phyloP scores from a whole-genome alignment of 2,113 vertebrate genomes.

The Phyllostomus discolor region DNA sequence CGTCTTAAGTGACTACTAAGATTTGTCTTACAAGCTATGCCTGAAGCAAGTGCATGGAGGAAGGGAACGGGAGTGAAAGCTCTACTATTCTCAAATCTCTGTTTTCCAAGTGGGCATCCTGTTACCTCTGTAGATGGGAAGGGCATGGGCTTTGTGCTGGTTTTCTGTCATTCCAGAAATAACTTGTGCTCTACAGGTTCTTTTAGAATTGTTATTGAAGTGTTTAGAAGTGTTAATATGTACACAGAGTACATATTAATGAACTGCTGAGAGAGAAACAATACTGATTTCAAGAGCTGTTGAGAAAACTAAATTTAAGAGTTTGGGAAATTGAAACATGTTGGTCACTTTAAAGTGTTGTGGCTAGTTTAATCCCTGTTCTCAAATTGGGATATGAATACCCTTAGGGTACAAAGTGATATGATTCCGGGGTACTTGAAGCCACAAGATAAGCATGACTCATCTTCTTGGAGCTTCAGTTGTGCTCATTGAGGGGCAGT shows the following conservation, averaged over 20 bases:
- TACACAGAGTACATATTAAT: background rate
- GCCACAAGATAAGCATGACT: slow-evolving; percentile 53
- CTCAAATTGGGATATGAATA: slow-evolving; percentile 59
- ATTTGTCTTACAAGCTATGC: slow-evolving; percentile 22
- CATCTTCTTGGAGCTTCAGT: slow-evolving; percentile 48
- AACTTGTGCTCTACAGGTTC: background rate
- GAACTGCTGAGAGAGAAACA: background rate
- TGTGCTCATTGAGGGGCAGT: slow-evolving; percentile 49
- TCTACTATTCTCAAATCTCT: background rate
- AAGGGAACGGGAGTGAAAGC: slow-evolving; percentile 6
- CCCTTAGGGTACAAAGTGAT: slow-evolving; percentile 47
- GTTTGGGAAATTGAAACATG: slow-evolving; percentile 27
- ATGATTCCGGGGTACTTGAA: slow-evolving; percentile 43
- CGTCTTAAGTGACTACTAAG: slow-evolving; percentile 4
- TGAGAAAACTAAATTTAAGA: background rate
- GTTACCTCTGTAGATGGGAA: background rate
- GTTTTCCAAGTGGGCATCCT: background rate
- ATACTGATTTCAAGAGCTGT: slow-evolving; percentile 23
- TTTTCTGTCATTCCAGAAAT: background rate
- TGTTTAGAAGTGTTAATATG: background rate
- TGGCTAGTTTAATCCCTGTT: slow-evolving; percentile 44
- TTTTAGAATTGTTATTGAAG: slow-evolving; percentile 5
- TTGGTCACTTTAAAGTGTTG: slow-evolving; percentile 51
- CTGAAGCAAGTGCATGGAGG: background rate
- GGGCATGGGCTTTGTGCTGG: background rate